Conservation (phyloP, 2,797 vertebrate species). For the Sebastiscus tertius region DNA sequence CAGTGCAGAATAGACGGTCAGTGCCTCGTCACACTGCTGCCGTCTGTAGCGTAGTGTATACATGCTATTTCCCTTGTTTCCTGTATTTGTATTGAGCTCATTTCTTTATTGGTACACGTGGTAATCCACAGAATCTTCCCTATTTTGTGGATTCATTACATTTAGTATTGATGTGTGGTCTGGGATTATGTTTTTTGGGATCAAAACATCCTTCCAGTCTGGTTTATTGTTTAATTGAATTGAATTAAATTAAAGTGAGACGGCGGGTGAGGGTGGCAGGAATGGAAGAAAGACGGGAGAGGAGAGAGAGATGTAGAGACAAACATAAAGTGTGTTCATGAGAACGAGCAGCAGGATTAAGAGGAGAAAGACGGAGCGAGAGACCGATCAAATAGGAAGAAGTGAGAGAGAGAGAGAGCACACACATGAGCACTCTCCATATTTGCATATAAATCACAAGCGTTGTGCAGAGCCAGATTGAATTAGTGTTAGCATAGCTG, state of each 20-base stretch:
- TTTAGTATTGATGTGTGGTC: neutral
- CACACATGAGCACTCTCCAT: constrained; percentile 1
- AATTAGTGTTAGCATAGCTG: constrained; percentile 51
- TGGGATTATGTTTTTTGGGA: neutral
- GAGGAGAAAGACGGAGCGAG: neutral
- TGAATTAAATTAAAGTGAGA: neutral
- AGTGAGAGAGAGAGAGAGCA: neutral
- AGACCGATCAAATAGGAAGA: constrained; percentile 1
- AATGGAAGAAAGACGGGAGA: neutral
- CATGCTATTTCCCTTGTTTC: too few species aligned
- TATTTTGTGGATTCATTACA: neutral
- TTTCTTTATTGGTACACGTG: too few species aligned
- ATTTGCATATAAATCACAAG: constrained; percentile 65
- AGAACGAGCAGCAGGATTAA: neutral
- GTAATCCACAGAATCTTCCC: neutral
- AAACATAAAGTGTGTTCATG: neutral
- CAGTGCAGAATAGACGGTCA: too few species aligned
- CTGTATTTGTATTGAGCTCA: too few species aligned
- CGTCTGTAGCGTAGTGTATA: too few species aligned
- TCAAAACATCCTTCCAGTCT: neutral
- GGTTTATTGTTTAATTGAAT: neutral
- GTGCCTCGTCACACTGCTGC: too few species aligned
- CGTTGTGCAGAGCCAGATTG: constrained; percentile 43
- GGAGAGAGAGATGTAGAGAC: neutral
- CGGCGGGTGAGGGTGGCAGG: too few species aligned